Base-by-base conservation (phyloP, 2,113 vertebrate genomes). In the Silurus asotus region DNA sequence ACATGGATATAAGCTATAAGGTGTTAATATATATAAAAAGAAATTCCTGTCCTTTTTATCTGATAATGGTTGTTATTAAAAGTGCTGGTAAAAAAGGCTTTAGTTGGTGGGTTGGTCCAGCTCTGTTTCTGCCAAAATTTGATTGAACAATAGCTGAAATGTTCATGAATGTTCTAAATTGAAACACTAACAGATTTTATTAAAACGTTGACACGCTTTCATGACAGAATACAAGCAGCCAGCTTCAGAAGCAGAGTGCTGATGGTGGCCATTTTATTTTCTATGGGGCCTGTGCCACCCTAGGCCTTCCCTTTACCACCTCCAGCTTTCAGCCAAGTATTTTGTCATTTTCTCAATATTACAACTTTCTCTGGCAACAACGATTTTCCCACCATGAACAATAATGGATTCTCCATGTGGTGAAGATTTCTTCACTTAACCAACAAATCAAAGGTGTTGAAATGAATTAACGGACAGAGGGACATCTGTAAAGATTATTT, bases 401-500 rank as follows among this genome's bases (percentile, higher is more conserved):
- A 49, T 49, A 72, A 72, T 10, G 8, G 8, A 20, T 72, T 72
- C 70, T 23, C 8, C 17, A 49, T 72, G 45, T 48, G 28, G 13
- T 67, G 51, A 64, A 23, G 51, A 76, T 72, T 85, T 67, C 62
- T 23, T 78, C 82, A 84, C 14, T 56, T 87, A 82, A 81, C 70
- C 81, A 82, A 72, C 70, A 64, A 25, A 84, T 59, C 4, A 55
- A 88, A 84, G 82, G 61, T 87, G 70, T 65, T 48, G 55, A 89
- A 86, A 82, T 81, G 37, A 79, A 84, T 81, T 74, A 64, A 89
- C 91, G 84, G 88, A 89, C 93, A 93, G 89, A 93, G 93, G 92
- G 92, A 91, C 93, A 92, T 94, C 91, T 93, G 93, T 88, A 70
- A 84, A 88, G 87, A 92, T 91, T 89, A 90, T 92, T 86, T 88